Percentiles rank a stretch among this genome's conserved stretches.
Conservation (phyloP, 2,888 invertebrate genomes). For the Drosophila meridionalis region DNA sequence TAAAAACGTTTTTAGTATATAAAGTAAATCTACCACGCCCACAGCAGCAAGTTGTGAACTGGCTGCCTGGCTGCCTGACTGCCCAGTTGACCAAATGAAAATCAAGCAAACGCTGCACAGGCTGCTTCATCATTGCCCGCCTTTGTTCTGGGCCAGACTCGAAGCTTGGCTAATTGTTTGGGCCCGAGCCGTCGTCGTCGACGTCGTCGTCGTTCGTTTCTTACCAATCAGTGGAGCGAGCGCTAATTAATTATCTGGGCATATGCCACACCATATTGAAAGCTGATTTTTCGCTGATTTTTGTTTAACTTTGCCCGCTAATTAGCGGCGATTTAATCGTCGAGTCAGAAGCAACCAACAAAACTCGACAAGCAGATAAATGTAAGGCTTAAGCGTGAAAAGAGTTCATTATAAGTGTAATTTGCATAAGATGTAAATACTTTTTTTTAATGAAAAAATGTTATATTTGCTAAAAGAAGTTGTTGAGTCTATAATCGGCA, state of each 20-base stretch:
- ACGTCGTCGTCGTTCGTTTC: conserved; percentile 17
- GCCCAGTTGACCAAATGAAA: conserved; percentile 44
- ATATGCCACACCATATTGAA: conserved; percentile 65
- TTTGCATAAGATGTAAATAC: not conserved
- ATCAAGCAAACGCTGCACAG: conserved; percentile 42
- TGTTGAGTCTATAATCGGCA: not conserved
- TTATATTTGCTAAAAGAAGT: not conserved
- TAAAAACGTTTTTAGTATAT: conserved; percentile 56
- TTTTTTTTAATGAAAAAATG: not conserved
- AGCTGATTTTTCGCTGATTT: conserved; percentile 67
- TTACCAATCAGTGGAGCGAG: conserved; percentile 61
- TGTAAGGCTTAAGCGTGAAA: conserved; percentile 1
- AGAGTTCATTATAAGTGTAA: conserved; percentile 1
- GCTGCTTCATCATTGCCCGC: conserved; percentile 47
- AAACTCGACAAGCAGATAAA: conserved; percentile 16
- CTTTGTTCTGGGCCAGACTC: conserved; percentile 37
- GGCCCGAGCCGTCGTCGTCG: conserved; percentile 41
- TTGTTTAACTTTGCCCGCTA: conserved; percentile 64
- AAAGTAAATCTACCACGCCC: conserved; percentile 43
- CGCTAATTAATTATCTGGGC: conserved; percentile 70
- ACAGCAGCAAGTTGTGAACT: conserved; percentile 26
- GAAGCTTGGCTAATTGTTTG: conserved; percentile 63
- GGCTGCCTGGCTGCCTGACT: conserved; percentile 21
- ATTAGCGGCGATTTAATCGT: conserved; percentile 58
- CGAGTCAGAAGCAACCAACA: conserved; percentile 3